phyloP scores from a whole-genome alignment of 2,888 invertebrate genomes.

The Cheilosia scutellata region DNA sequence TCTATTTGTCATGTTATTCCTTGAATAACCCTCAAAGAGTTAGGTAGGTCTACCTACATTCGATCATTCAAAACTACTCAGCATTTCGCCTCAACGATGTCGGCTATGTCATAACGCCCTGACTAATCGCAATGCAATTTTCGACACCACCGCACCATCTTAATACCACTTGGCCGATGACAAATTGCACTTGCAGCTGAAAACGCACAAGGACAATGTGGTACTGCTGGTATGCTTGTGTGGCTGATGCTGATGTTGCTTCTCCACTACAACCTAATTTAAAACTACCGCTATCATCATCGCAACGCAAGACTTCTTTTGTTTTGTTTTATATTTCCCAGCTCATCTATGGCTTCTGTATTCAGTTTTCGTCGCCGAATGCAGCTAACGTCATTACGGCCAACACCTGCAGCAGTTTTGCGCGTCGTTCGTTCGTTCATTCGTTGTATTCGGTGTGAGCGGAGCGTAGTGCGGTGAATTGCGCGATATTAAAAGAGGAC shows the following conservation, averaged over 20 bases:
- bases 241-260: conserved; percentile 7
- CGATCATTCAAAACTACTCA: background rate
- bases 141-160: conserved; percentile 57
- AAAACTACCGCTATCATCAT: conserved; percentile 63
- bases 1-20: too few relatives aligned
- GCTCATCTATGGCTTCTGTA: conserved; percentile 34
- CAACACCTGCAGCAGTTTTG: conserved; percentile 71
- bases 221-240: conserved; percentile 40
- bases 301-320: conserved; percentile 44
- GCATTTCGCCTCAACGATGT: too few relatives aligned
- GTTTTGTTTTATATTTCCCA: conserved; percentile 54
- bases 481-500: conserved; percentile 36
- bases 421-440: conserved; percentile 16
- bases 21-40: too few relatives aligned
- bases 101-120: conserved; percentile 2
- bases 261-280: conserved; percentile 57
- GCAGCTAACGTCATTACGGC: conserved; percentile 70
- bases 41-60: background rate
- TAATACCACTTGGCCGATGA: conserved; percentile 65
- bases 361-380: conserved; percentile 60
- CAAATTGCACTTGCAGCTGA: conserved; percentile 67
- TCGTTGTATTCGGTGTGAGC: conserved; percentile 3
- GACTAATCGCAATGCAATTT: conserved; percentile 66
- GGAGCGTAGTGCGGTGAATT: conserved; percentile 3
- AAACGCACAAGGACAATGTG: conserved; percentile 46